These are phyloP conservation scores for Teleopsis dalmanni DNA, from an alignment of 1,140 invertebrate species.

Conservation along the genomic window DNA sequence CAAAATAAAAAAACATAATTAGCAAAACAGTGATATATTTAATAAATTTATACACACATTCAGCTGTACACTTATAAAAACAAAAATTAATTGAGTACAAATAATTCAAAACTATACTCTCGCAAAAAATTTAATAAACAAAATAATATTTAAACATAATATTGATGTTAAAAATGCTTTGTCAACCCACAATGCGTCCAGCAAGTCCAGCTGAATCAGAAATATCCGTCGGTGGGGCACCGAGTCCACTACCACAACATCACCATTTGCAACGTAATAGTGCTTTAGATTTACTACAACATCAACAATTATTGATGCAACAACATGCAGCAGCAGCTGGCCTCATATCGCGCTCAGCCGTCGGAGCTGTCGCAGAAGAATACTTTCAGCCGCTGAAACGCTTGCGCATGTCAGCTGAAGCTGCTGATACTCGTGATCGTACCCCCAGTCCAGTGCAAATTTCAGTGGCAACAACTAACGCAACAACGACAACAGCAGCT, in stretches of 20 bases:
- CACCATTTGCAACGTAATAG: conserved; percentile 23
- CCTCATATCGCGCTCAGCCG: conserved; percentile 23
- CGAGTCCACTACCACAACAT: conserved; percentile 52
- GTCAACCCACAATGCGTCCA: conserved; percentile 41
- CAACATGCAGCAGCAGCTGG: conserved; percentile 48
- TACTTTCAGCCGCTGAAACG: conserved; percentile 81
- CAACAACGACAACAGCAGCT: conserved; percentile 14
- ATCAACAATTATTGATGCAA: conserved; percentile 36
- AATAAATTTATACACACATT: background rate
- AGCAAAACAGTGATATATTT: background rate
- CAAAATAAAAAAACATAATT: conserved; percentile 2
- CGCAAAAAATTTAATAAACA: background rate
- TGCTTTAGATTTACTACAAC: conserved; percentile 34
- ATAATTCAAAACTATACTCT: background rate
- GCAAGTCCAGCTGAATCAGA: conserved; percentile 54
- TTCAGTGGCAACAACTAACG: conserved; percentile 9
- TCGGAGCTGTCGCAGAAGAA: conserved; percentile 55
- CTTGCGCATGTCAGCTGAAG: conserved; percentile 63
- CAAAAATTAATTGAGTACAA: background rate
- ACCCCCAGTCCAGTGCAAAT: conserved; percentile 33
- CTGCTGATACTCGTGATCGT: conserved; percentile 30
- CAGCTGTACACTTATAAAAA: background rate
- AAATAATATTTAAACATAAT: background rate
- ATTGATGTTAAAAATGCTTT: conserved; percentile 30
- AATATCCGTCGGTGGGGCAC: conserved; percentile 67